Conservation (phyloP, 64 coral and sea anemone genomes). For the Montipora efflorescens region DNA sequence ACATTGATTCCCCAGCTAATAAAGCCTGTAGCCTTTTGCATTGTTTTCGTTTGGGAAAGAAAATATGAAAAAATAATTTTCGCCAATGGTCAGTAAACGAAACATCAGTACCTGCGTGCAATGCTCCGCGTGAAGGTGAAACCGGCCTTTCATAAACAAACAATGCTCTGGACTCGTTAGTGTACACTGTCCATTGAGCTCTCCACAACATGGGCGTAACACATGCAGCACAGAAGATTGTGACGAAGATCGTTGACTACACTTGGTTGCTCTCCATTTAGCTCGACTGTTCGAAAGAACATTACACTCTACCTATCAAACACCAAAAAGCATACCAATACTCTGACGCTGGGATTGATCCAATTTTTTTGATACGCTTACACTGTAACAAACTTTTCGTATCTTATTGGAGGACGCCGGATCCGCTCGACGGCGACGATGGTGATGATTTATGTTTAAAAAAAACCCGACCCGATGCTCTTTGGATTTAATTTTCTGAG, state of each 20-base stretch:
- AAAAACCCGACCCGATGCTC: too few relatives aligned
- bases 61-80: not conserved
- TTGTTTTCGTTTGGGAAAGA: too few relatives aligned
- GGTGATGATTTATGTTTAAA: too few relatives aligned
- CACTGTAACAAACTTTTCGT: too few relatives aligned
- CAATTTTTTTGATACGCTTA: too few relatives aligned
- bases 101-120: conserved; percentile 43
- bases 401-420: too few relatives aligned
- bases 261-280: conserved; percentile 19
- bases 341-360: too few relatives aligned
- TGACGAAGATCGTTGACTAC: conserved; percentile 38
- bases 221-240: conserved; percentile 22
- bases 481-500: too few relatives aligned
- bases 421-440: too few relatives aligned
- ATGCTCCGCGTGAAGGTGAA: conserved; percentile 58
- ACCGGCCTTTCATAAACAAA: conserved; percentile 43
- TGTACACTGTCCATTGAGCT: conserved; percentile 35
- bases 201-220: conserved; percentile 58
- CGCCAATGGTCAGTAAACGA: not conserved
- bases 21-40: too few relatives aligned
- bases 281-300: conserved; percentile 12
- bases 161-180: conserved; percentile 66
- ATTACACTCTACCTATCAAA: not conserved
- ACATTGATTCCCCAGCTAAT: too few relatives aligned
- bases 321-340: too few relatives aligned